Percentiles rank a stretch among this genome's conserved stretches.
Evolutionary conservation across 2,888 invertebrate species (phyloP).

Genomic region (Cheilosia variabilis): DNA sequence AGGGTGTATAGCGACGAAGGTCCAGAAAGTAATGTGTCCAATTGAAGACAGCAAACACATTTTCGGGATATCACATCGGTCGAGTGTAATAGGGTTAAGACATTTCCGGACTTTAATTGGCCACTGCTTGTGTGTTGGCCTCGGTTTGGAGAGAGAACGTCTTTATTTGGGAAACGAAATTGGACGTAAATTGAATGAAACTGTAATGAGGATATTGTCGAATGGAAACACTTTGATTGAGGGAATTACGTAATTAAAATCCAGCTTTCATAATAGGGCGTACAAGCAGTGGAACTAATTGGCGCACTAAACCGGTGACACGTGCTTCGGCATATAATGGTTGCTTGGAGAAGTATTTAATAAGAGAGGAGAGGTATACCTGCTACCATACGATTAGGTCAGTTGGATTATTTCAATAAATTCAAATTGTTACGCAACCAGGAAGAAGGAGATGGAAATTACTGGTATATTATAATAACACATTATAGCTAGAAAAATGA

Average conservation of each 20-base stretch:
- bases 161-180: constrained; percentile 26
- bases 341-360: no score
- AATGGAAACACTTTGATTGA: constrained; percentile 31
- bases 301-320: not conserved
- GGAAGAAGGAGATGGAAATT: no score
- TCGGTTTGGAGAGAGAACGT: constrained; percentile 9
- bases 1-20: not conserved
- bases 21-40: not conserved
- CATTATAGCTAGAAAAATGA: no score
- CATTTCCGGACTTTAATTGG: constrained; percentile 51
- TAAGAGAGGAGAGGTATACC: no score
- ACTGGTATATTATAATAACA: no score
- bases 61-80: constrained; percentile 16
- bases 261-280: not conserved
- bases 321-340: not conserved
- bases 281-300: constrained; percentile 17
- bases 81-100: constrained; percentile 32
- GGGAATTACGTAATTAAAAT: constrained; percentile 27
- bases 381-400: no score
- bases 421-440: no score
- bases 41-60: constrained; percentile 42
- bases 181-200: constrained; percentile 34
- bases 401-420: no score
- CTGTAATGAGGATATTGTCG: constrained; percentile 1
- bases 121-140: constrained; percentile 17